Conservation (phyloP, 2,888 invertebrate genomes). For the Alloplasta piceator region DNA sequence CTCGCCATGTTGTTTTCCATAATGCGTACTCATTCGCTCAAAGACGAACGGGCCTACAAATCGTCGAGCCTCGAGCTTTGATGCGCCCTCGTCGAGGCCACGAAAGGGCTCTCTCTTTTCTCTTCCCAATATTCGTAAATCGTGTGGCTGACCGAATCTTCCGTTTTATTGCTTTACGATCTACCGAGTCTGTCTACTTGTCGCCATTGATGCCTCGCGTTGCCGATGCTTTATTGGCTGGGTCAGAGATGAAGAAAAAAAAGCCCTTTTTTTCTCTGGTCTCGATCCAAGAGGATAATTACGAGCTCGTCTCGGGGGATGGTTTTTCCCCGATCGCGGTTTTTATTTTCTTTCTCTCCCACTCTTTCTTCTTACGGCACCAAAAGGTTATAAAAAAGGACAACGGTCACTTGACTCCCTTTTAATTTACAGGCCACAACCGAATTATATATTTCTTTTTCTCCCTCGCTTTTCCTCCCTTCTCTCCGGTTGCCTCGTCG, state of each 20-base stretch:
- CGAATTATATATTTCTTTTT: not conserved
- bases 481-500: too few relatives aligned
- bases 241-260: not conserved
- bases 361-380: not conserved
- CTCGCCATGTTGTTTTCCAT: too few relatives aligned
- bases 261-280: not conserved
- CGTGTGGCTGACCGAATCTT: conserved; percentile 56
- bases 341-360: not conserved
- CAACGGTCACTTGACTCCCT: conserved; percentile 27
- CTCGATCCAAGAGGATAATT: not conserved
- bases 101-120: too few relatives aligned
- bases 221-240: conserved; percentile 46
- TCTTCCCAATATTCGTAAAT: conserved; percentile 35
- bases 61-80: too few relatives aligned
- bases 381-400: conserved; percentile 1
- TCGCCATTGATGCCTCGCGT: conserved; percentile 50
- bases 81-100: too few relatives aligned
- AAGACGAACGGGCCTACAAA: too few relatives aligned
- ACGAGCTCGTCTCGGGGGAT: conserved; percentile 9
- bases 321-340: conserved; percentile 51
- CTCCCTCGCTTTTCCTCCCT: not conserved
- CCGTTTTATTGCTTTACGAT: conserved; percentile 39
- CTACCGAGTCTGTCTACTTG: conserved; percentile 47
- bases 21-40: too few relatives aligned
- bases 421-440: conserved; percentile 50